Base-by-base conservation (phyloP, 2,888 invertebrate genomes). In the Dermolepida albohirtum region DNA sequence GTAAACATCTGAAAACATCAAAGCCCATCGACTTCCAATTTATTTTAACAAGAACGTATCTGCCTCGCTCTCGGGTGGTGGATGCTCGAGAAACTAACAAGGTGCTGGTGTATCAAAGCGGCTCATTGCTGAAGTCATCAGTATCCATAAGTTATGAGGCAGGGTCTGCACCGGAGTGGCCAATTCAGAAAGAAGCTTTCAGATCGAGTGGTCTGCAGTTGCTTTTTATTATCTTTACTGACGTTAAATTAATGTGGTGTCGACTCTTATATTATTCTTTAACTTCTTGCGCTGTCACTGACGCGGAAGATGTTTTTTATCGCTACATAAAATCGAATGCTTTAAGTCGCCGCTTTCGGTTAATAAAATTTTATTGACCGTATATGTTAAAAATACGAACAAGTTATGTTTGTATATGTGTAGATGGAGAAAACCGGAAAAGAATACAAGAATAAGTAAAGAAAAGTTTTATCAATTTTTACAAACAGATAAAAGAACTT, bases 131-230 rank as follows among this genome's bases (percentile, higher is more conserved):
- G 82, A 85, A 86, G 89, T 89, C 90, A 90, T 89, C 89, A 90
- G 90, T 90, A 90, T 90, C 88, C 90, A 90, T 90, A 90, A 90
- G 89, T 86, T 89, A 90, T 89, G 86, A 89, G 88, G 77, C 79
- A 73, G 75, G 76, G 75, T 74, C 75, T 75, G 74, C 74, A 73
- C 74, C 74, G 77, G 78, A 78, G 79, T 78, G 78, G 78, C 79
- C 79, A 79, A 79, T 79, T 78, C 79, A 74, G 69, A 72, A 71
- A 72, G 66, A 73, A 74, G 77, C 75, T 79, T 78, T 77, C 76
- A 74, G 75, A 74, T 78, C 75, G 76, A 78, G 78, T 78, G 77
- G 78, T 74, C 77, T 73, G 75, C 74, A 73, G 73, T 75, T 75
- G 75, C 74, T 79, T 80, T 80, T 80, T 80, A 80, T 80, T 80